Base-by-base conservation (phyloP, 2,113 vertebrate species). In the Xyliphius kryptos region DNA sequence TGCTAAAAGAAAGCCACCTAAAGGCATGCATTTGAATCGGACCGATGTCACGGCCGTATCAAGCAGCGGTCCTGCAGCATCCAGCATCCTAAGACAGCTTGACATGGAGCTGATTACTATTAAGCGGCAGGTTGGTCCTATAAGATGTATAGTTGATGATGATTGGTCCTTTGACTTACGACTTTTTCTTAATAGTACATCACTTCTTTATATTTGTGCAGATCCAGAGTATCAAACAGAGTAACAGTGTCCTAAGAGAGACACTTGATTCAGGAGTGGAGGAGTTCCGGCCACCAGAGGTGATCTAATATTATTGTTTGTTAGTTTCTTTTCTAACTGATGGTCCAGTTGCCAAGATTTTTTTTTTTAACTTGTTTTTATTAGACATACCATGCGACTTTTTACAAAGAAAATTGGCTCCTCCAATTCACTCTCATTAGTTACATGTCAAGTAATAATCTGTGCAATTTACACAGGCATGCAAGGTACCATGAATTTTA, bases 221-320 rank as follows among this genome's bases (percentile, higher is more conserved):
- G 95, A 93, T 97, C 77, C 95, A 98, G 81, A 92, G 88, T 74
- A 91, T 97, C 75, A 98, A 98, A 71, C 95, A 98, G 87, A 89
- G 84, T 2, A 98, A 97, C 80, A 91, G 94, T 0, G 77, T 87
- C 0, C 87, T 98, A 74, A 97, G 95, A 81, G 92, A 97, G 58
- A 89, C 92, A 19, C 88, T 97, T 59, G 86, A 89, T 63, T 85
- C 89, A 12, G 95, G 94, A 50, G 84, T 98, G 38, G 91, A 95
- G 2, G 87, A 88, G 1, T 94, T 89, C 67, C 84, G 88, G 61
- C 88, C 91, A 58, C 79, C 91, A 19, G 95, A 98, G 92, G 95
- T 97, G 89, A 78, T 79, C 1, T 26, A 26, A 9, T 15, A 16
- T 1, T 36, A 15, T 8, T 41, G 19, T 16, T 62, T 32, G 26